Conservation (phyloP, 2,797 vertebrate species). For the Lates japonicus region DNA sequence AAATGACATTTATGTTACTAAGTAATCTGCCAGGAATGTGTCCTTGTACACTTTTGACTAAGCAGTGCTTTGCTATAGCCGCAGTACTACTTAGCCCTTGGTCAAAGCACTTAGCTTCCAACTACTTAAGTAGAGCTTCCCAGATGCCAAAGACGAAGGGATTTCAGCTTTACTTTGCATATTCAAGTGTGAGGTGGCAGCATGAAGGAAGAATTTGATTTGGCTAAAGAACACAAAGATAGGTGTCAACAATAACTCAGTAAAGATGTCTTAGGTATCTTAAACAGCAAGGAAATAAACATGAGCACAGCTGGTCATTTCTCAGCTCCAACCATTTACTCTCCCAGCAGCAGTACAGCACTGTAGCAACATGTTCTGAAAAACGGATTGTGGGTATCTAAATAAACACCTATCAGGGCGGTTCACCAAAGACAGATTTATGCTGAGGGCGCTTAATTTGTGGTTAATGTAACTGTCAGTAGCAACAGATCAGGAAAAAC, state of each 20-base stretch:
- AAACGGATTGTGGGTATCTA: constrained; percentile 32
- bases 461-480: constrained; percentile 14
- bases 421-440: constrained; percentile 25
- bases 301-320: constrained; percentile 6
- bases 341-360: constrained; percentile 13
- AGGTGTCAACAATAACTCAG: not conserved
- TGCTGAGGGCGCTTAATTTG: not conserved
- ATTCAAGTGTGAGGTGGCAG: constrained; percentile 15
- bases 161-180: not conserved
- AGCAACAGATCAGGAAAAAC: not conserved
- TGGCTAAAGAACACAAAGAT: constrained; percentile 2
- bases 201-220: not conserved
- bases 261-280: constrained; percentile 11
- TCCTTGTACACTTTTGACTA: not conserved
- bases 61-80: not conserved
- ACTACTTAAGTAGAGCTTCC: constrained; percentile 1
- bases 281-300: constrained; percentile 1
- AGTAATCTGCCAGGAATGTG: not conserved
- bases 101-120: not conserved
- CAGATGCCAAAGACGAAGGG: not conserved
- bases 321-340: not conserved
- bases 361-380: constrained; percentile 1
- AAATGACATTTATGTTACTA: not conserved
- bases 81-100: not conserved
- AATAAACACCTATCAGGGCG: constrained; percentile 32